Conservation (phyloP, 1,140 invertebrate genomes). For the Sesamia nonagrioides region DNA sequence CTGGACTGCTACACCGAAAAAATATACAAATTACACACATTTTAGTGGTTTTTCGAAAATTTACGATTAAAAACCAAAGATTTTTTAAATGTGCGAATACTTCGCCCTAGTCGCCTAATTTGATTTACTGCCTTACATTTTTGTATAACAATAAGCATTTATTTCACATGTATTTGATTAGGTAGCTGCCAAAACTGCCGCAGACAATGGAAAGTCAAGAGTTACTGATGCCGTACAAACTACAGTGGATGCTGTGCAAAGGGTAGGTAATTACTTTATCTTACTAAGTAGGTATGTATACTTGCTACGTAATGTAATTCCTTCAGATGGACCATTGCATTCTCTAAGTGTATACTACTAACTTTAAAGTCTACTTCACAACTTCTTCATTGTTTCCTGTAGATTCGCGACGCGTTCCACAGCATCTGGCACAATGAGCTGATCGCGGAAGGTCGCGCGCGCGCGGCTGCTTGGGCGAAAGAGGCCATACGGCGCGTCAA, state of each 20-base stretch:
- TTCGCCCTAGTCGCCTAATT: no score
- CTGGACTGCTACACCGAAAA: no score
- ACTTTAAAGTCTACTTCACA: background rate
- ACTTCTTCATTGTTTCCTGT: background rate
- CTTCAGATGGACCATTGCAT: no score
- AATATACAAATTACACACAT: no score
- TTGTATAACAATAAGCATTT: background rate
- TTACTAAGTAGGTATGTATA: no score
- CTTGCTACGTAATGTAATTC: no score
- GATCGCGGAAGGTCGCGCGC: conserved; percentile 71
- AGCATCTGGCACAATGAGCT: conserved; percentile 79
- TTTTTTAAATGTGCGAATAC: no score
- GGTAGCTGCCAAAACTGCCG: conserved; percentile 75
- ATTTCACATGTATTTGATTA: conserved; percentile 46
- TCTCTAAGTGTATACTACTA: background rate
- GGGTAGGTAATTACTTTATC: conserved; percentile 61
- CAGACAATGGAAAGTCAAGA: conserved; percentile 69
- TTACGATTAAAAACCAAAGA: no score
- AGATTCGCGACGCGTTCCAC: conserved; percentile 73
- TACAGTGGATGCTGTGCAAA: conserved; percentile 68
- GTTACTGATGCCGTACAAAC: conserved; percentile 68
- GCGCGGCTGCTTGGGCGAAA: conserved; percentile 68
- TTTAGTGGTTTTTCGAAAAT: no score
- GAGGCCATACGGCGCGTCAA: conserved; percentile 71
- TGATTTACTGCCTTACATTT: no score